Evolutionary conservation across 2,888 invertebrate species (phyloP), one percentile per base, ranked within the genome.

Genomic region (Platycnemis pennipes): DNA sequence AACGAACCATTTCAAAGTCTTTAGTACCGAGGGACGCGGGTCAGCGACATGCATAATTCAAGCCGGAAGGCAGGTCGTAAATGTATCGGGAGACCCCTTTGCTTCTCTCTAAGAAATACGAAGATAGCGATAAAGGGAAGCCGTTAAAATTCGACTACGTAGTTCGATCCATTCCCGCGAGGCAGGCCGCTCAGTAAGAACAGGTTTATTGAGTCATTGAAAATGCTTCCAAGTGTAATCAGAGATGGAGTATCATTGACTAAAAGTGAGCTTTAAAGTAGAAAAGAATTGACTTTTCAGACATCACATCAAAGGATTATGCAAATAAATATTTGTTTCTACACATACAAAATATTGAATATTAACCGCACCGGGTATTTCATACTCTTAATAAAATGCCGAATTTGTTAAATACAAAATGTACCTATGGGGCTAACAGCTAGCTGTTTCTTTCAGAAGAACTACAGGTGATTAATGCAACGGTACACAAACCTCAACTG

Each of bases 21-120:
- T 77, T 77, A 37, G 31, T 37, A 37, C 77, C 77, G 16, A 37
- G 77, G 22, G 37, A 37, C 77, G 77, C 77, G 77, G 77, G 77
- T 77, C 77, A 77, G 77, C 77, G 77, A 77, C 37, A 77, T 77
- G 77, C 77, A 77, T 77, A 77, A 77, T 77, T 77, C 77, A 77
- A 37, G 77, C 77, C 77, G 77, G 77, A 77, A 77, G 37, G 77
- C 77, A 77, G 77, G 77, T 77, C 77, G 77, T 77, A 77, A 77
- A 77, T 26, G 77, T 77, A 77, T 77, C 77, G 77, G 37, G 26
- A 77, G 77, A 37, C 77, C 13, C 31, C 37, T 69, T 69, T 26
- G 77, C 77, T 37, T 11, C 77, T 11, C 77, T 77, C 37, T 37
- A 37, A 13, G 77, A 77, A 77, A 37, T 31, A 26, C 26, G 31